Base-by-base conservation (phyloP, 1,140 invertebrate species). In the Drosophila grimshawi region DNA sequence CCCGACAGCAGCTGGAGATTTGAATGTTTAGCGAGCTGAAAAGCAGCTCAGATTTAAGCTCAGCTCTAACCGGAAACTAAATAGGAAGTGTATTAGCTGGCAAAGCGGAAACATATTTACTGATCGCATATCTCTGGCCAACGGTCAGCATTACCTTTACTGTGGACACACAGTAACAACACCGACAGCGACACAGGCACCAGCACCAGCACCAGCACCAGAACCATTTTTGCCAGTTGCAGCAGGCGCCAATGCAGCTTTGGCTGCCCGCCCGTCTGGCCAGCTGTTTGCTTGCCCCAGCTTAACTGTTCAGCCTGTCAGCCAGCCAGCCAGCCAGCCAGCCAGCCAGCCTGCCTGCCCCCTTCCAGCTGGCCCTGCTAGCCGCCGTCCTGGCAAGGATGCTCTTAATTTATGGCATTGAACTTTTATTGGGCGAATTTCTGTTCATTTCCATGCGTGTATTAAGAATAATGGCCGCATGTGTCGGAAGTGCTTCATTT, bases 361-460 rank as follows among this genome's bases (percentile, higher is more conserved):
- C 45, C 8, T 51, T 5, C 35, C 65, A 11, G 62, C 19, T 19
- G 19, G 19, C 19, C 1, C 19, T 19, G 19, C 19, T 19, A 19
- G 19, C 19, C 19, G 19, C 19, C 19, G 19, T 19, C 37, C 52
- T 30, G 55, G 55, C 66, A 73, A 76, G 59, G 68, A 80, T 81
- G 60, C 49, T 57, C 66, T 81, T 91, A 91, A 91, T 91, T 91
- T 91, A 91, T 91, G 86, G 83, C 80, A 83, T 86, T 76, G 90
- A 91, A 91, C 81, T 91, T 91, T 91, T 90, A 91, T 91, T 91
- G 81, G 86, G 86, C 68, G 78, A 89, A 86, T 91, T 81, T 81
- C 83, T 83, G 88, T 88, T 88, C 83, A 89, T 86, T 81, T 90
- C 66, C 86, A 90, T 90, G 86, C 86, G 86, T 86, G 82, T 90